Evolutionary conservation across 1,140 invertebrate species (phyloP).

Genomic region (Drosophila truncata): DNA sequence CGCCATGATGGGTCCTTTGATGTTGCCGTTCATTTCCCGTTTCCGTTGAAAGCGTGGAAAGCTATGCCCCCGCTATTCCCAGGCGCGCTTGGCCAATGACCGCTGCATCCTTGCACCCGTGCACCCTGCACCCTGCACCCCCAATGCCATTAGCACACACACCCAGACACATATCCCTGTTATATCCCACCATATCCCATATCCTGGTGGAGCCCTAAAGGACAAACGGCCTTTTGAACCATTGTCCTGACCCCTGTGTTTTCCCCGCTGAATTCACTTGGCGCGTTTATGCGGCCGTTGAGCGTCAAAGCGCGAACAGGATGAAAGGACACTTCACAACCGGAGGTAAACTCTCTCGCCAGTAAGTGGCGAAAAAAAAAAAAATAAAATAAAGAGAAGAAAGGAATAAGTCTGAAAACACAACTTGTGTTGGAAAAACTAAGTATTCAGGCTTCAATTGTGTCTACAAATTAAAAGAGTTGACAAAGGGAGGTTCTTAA

Average conservation of each 20-base stretch:
- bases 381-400: not conserved
- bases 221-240: slow-evolving; percentile 19
- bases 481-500: not conserved
- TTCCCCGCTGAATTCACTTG: slow-evolving; percentile 25
- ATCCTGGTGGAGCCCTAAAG: not conserved
- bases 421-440: not conserved
- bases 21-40: slow-evolving; percentile 26
- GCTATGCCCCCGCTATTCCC: slow-evolving; percentile 12
- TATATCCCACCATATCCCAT: not conserved
- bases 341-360: slow-evolving; percentile 5
- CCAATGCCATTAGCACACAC: slow-evolving; percentile 10
- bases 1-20: slow-evolving; percentile 46
- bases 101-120: slow-evolving; percentile 32
- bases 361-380: not conserved
- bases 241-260: slow-evolving; percentile 15
- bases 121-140: not conserved
- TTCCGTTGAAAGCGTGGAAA: slow-evolving; percentile 7
- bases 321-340: slow-evolving; percentile 6
- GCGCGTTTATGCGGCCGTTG: slow-evolving; percentile 32
- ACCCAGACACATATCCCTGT: not conserved
- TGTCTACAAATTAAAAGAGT: too few species aligned
- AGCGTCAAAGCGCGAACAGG: slow-evolving; percentile 25
- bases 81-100: slow-evolving; percentile 30
- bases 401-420: slow-evolving; percentile 5
- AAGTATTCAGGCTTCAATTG: not conserved